Evolutionary conservation across 2,113 vertebrate species (phyloP).

Genomic region (Thymallus thymallus): DNA sequence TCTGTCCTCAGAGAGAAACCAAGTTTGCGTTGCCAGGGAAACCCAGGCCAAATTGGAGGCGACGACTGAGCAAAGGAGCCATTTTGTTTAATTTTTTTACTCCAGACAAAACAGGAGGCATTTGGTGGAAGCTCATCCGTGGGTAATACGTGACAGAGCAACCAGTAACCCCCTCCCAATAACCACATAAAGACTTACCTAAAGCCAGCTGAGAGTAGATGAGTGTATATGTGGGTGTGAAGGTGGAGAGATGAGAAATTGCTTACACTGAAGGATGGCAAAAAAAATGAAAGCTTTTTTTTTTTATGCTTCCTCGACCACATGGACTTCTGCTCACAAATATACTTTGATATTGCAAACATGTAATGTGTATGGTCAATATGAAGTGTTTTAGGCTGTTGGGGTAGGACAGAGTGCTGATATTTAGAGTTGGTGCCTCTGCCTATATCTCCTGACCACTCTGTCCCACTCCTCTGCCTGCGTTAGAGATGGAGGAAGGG

Average conservation of each 20-base stretch:
- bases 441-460: not conserved
- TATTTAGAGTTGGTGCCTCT: too few relatives aligned
- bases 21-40: slow-evolving; percentile 76
- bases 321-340: not conserved
- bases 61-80: slow-evolving; percentile 67
- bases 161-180: not conserved
- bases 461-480: not conserved
- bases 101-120: slow-evolving; percentile 26
- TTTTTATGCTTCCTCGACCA: too few relatives aligned
- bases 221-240: not conserved
- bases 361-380: not conserved
- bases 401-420: too few relatives aligned
- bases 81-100: slow-evolving; percentile 69
- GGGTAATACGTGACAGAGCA: slow-evolving; percentile 12
- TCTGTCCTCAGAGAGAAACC: slow-evolving; percentile 61
- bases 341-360: not conserved
- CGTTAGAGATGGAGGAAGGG: too few relatives aligned
- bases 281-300: too few relatives aligned
- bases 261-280: too few relatives aligned
- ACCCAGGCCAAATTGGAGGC: slow-evolving; percentile 67
- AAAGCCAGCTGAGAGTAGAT: not conserved
- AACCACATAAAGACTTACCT: not conserved
- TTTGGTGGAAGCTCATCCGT: slow-evolving; percentile 18
- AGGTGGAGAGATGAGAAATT: not conserved
- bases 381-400: not conserved